A percentile compares a stretch with the other conserved stretches of the same genome.
These are phyloP conservation scores for Oriolus oriolus DNA, from an alignment of 2,113 vertebrate genomes.

Conservation along the genomic window DNA sequence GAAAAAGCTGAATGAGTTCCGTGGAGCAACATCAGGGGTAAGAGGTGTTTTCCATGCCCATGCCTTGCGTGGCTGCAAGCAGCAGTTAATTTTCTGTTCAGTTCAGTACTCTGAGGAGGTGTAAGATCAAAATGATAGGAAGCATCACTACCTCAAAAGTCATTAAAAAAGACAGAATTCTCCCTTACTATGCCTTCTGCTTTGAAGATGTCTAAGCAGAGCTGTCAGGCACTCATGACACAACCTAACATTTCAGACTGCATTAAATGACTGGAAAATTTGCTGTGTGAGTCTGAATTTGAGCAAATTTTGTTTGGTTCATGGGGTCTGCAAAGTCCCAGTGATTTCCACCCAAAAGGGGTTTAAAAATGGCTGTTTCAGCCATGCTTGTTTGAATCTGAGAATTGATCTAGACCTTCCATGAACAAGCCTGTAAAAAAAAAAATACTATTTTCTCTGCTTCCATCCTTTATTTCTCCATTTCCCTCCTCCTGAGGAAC, in stretches of 20 bases:
- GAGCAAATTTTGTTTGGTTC: not conserved
- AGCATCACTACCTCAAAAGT: not conserved
- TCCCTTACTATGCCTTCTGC: not conserved
- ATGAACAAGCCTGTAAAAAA: not conserved
- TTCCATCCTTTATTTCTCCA: not conserved
- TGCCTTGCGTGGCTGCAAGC: not conserved
- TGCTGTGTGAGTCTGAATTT: not conserved
- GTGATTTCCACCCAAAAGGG: not conserved
- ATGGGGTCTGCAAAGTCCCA: not conserved
- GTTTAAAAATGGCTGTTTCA: not conserved
- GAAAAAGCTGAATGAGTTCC: conserved; percentile 79
- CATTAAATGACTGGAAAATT: not conserved
- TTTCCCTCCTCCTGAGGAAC: not conserved
- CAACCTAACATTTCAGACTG: not conserved
- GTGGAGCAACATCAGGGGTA: conserved; percentile 74
- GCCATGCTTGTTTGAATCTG: not conserved
- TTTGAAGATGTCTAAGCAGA: not conserved
- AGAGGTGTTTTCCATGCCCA: not conserved
- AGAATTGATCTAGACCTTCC: not conserved
- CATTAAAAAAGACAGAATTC: not conserved
- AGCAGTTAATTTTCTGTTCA: not conserved
- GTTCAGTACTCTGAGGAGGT: not conserved
- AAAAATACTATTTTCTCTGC: not conserved
- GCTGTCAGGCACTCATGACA: not conserved
- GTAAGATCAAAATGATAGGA: not conserved